Evolutionary conservation across 1,140 invertebrate genomes (phyloP).

Genomic region (Bombus polaris): DNA sequence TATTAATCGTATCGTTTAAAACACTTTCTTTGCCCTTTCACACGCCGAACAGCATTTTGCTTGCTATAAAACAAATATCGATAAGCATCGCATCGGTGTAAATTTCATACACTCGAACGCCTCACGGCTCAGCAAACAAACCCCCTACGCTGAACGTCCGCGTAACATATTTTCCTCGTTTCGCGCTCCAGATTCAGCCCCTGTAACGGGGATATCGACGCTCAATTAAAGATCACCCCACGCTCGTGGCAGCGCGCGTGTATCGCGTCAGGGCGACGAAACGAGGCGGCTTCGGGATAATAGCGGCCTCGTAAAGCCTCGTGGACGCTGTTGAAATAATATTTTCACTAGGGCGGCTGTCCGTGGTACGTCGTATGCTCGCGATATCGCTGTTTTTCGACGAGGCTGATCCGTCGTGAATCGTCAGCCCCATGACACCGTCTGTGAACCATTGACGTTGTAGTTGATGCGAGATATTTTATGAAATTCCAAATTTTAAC

Average conservation of each 20-base stretch:
- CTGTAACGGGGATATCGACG: constrained; percentile 14
- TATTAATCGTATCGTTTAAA: not conserved
- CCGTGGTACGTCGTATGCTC: constrained; percentile 55
- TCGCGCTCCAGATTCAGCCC: constrained; percentile 19
- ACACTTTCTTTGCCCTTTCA: not conserved
- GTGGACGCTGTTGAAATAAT: constrained; percentile 67
- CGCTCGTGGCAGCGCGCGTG: not conserved
- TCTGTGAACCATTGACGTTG: constrained; percentile 55
- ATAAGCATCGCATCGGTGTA: not conserved
- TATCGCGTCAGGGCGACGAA: not conserved
- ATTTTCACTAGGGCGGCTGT: constrained; percentile 72
- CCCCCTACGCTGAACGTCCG: not conserved
- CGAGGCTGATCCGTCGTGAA: constrained; percentile 29
- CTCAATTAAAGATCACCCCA: constrained; percentile 38
- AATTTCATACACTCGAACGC: not conserved
- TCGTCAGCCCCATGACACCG: not conserved
- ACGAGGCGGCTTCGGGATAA: constrained; percentile 60
- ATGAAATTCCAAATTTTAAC: not conserved
- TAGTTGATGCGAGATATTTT: not conserved
- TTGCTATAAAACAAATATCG: not conserved
- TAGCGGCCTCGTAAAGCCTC: constrained; percentile 58
- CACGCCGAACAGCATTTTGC: not conserved
- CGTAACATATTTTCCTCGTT: constrained; percentile 6
- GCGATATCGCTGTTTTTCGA: constrained; percentile 64
- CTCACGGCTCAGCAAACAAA: constrained; percentile 1